Conservation (phyloP, 2,888 invertebrate species). For the Clivina fossor region DNA sequence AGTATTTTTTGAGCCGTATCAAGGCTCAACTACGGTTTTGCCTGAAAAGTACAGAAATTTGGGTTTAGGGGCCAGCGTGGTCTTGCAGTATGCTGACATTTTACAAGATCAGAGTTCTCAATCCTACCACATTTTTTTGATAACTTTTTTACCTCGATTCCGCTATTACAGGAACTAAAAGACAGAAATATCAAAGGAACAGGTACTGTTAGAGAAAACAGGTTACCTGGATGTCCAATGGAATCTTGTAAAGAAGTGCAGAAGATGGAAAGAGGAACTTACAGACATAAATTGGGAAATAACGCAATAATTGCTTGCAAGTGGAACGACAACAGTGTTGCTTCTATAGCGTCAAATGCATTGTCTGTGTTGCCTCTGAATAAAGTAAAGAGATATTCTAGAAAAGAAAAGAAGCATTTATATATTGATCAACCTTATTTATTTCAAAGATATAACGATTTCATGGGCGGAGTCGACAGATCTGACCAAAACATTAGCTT, state of each 20-base stretch:
- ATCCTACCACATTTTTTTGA: too few relatives aligned
- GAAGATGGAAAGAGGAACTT: too few relatives aligned
- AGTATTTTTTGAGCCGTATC: constrained; percentile 27
- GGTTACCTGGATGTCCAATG: constrained; percentile 12
- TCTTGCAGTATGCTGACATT: constrained; percentile 22
- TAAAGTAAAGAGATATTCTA: constrained; percentile 22
- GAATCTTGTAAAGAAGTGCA: too few relatives aligned
- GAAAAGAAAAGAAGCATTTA: constrained; percentile 21
- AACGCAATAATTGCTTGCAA: constrained; percentile 20
- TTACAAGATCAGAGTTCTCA: too few relatives aligned
- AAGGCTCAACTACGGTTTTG: constrained; percentile 16
- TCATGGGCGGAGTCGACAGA: constrained; percentile 1
- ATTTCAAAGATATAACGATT: background rate
- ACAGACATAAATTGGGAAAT: constrained; percentile 6
- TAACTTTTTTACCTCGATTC: constrained; percentile 23
- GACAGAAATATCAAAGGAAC: constrained; percentile 23
- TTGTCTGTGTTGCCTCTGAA: constrained; percentile 8
- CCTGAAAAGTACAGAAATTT: constrained; percentile 24
- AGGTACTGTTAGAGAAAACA: constrained; percentile 24
- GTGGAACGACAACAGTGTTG: constrained; percentile 40
- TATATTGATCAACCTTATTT: too few relatives aligned
- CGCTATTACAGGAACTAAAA: constrained; percentile 20
- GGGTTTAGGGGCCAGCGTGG: constrained; percentile 23
- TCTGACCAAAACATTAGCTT: constrained; percentile 32
- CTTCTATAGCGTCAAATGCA: constrained; percentile 35